phyloP scores from a whole-genome alignment of 2,113 vertebrate genomes.

The Antechinus stuartii region DNA sequence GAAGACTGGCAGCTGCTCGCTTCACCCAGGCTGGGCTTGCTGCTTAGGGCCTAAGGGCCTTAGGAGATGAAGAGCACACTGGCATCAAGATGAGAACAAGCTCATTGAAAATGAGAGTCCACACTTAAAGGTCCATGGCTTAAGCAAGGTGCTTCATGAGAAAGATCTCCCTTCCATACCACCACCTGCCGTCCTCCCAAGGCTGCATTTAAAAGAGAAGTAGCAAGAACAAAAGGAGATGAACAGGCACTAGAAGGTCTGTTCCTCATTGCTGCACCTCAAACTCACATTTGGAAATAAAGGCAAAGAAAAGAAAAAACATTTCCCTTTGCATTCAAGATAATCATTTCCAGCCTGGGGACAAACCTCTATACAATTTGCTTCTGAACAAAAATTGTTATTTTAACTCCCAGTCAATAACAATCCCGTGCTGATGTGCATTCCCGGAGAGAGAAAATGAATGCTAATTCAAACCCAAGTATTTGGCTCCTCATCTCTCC shows the following conservation, averaged over 20 bases:
- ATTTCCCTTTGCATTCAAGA: background rate
- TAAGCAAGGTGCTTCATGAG: background rate
- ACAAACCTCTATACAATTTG: conserved; percentile 22
- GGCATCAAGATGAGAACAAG: background rate
- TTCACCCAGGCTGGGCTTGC: background rate
- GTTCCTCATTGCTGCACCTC: background rate
- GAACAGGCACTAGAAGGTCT: background rate
- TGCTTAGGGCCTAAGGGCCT: background rate
- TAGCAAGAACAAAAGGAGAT: background rate
- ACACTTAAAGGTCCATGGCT: background rate
- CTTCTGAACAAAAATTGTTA: conserved; percentile 36
- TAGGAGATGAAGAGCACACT: background rate
- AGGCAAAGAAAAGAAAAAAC: background rate
- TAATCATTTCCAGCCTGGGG: conserved; percentile 45
- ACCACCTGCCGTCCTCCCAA: background rate
- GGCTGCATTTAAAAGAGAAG: background rate
- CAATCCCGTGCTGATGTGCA: conserved; percentile 41
- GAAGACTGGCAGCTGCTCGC: background rate
- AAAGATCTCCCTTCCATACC: background rate
- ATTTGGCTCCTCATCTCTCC: conserved; percentile 28
- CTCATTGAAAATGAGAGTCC: background rate
- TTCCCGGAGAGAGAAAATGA: conserved; percentile 42
- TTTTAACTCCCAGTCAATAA: conserved; percentile 51
- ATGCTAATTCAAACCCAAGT: conserved; percentile 33
- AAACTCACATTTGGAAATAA: rapidly evolving